phyloP scores from a whole-genome alignment of 2,797 vertebrate genomes.

The Clarias fuscus region DNA sequence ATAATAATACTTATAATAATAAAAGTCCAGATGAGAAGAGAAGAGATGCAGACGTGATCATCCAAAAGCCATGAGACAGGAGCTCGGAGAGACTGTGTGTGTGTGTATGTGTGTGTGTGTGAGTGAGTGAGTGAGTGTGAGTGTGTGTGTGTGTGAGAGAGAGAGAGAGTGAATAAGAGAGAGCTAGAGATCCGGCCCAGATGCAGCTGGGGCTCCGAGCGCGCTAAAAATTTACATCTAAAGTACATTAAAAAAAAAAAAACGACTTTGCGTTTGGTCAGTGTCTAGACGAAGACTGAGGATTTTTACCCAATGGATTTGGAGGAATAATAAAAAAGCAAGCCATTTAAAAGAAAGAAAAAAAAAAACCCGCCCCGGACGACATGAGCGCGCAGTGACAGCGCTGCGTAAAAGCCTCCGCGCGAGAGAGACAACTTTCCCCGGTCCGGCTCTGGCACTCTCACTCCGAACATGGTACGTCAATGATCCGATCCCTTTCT shows the following conservation, averaged over 20 bases:
- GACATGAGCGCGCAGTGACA: conserved; percentile 25
- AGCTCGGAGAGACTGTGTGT: background rate
- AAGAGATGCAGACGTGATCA: background rate
- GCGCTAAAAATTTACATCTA: background rate
- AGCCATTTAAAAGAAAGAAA: too few species aligned
- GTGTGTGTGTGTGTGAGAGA: background rate
- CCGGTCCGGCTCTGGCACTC: background rate
- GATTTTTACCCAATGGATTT: conserved; percentile 2
- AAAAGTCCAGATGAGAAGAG: background rate
- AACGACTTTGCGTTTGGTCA: background rate
- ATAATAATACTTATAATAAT: background rate
- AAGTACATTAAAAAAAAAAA: background rate
- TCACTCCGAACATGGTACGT: conserved; percentile 14
- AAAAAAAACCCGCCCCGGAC: conserved; percentile 11
- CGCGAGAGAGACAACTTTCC: conserved; percentile 18
- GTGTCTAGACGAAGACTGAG: background rate
- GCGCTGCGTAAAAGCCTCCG: conserved; percentile 14
- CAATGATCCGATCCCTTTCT: background rate
- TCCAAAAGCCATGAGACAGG: conserved; percentile 6
- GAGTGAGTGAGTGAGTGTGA: background rate
- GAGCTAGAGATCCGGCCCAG: conserved; percentile 12
- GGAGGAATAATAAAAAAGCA: background rate
- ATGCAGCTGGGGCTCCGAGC: background rate
- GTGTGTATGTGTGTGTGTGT: background rate
- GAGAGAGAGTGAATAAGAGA: background rate